These are phyloP conservation scores for Astreopora myriophthalma DNA, from an alignment of 64 coral and sea anemone species.

Conservation along the genomic window DNA sequence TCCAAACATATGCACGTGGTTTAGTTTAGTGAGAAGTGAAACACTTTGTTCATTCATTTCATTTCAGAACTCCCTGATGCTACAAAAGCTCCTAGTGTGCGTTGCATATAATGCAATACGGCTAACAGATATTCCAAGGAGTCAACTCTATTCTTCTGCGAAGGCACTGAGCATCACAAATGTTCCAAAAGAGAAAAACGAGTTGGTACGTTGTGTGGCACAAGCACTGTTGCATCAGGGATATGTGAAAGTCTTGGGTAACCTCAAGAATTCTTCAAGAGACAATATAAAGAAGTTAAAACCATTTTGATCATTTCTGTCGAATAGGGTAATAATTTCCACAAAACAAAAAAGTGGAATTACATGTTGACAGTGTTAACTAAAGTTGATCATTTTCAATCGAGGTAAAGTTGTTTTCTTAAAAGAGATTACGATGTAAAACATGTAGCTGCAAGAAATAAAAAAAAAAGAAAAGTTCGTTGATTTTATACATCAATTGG, in stretches of 20 bases:
- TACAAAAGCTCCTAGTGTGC: neutral
- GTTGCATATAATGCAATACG: conserved; percentile 15
- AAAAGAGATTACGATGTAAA: neutral
- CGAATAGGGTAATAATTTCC: neutral
- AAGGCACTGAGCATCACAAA: neutral
- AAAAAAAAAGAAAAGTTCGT: too few species aligned
- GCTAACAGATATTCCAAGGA: neutral
- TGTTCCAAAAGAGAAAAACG: neutral
- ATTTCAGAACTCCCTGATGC: neutral
- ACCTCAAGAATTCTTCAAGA: neutral
- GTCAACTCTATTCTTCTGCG: neutral
- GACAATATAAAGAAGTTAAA: neutral
- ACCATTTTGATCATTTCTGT: neutral
- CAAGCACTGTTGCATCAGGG: neutral
- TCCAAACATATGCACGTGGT: too few species aligned
- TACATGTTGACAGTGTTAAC: neutral
- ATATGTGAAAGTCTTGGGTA: neutral
- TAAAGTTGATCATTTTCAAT: too few species aligned
- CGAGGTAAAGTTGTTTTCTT: neutral
- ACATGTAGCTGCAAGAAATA: neutral
- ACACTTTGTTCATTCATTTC: neutral
- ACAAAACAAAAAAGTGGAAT: neutral
- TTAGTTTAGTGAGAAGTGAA: too few species aligned
- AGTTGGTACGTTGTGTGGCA: neutral
- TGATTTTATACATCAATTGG: too few species aligned